Base-by-base conservation (phyloP, 64 coral and sea anemone genomes). In the Orbicella faveolata region DNA sequence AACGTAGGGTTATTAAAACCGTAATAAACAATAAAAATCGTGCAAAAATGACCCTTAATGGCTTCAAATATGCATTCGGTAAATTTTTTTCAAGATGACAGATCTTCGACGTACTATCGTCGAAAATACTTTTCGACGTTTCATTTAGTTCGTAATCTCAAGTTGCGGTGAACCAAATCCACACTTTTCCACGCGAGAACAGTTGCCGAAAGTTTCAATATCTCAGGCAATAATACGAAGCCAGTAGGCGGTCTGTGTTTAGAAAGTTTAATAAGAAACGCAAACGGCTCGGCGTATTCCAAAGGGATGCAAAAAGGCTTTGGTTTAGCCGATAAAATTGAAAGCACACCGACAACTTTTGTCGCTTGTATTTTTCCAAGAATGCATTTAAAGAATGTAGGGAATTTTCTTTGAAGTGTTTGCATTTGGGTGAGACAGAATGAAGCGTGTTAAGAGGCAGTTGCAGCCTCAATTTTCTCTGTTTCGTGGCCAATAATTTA, bases 181-280 rank as follows among this genome's bases (percentile, higher is more conserved):
- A 23, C 1, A 18, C 20, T 67, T 85, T 70, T 70, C 36, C 34
- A 73, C 59, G 54, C 34, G 34, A 57, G 57, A 59, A 90, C 72
- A 87, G 79, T 73, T 87, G 73, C 88, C 72, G 89, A 90, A 94
- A 90, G 82, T 90, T 93, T 97, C 95, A 97, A 97, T 97, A 97
- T 93, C 78, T 88, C 63, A 55, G 36, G 95, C 92, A 93, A 93
- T 96, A 96, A 96, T 87, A 83, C 75, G 53, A 34, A 73, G 93
- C 75, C 93, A 88, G 94, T 99, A 63, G 97, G 97, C 94, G 97
- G 97, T 99, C 97, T 95, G 83, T 99, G 97, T 99, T 99, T 99
- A 93, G 51, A 93, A 88, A 96, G 86, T 95, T 93, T 93, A 95
- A 99, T 99, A 93, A 87, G 87, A 96, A 96, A 89, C 85, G 76